Base-by-base conservation (phyloP, 1,140 invertebrate genomes). In the Eupeodes corollae region DNA sequence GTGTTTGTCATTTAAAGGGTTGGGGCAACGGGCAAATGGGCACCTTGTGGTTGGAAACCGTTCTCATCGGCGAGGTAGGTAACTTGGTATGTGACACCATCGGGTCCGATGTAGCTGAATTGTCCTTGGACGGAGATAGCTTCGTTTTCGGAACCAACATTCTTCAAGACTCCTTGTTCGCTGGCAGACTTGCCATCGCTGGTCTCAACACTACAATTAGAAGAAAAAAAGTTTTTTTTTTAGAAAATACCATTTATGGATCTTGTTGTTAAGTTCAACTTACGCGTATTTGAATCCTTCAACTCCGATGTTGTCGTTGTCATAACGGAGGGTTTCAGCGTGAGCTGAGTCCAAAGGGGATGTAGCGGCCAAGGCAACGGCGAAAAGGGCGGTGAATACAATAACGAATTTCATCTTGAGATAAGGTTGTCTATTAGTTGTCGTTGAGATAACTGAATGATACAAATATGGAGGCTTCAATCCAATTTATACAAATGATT, bases 61-160 rank as follows among this genome's bases (percentile, higher is more conserved):
- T 81, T 79, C 58, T 83, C 79, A 57, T 83, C 79, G 19, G 82
- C 81, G 18, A 73, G 61, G 63, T 79, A 84, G 15, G 66, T 77
- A n/a, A 82, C 67, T 2, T 72, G 70, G 48, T 78, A 73, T 5
- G 72, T 69, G n/a, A 71, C 70, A 18, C 80, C 81, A 54, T 83
- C 79, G 16, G 73, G 71, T 13, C 73, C 74, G 0, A 74, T 63
- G 61, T 79, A 84, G 37, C 72, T 73, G 72, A 79, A 83, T 14
- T 70, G 72, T 26, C 82, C 82, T 51, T 73, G 71, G 13, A 77
- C 78, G 0, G 61, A 62, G 1, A 77, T 58, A 11, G 68, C 67
- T 53, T 75, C 72, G 41, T 77, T 67, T 49, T 76, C 62, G 19
- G 71, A 67, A 53, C 72, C 70, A 12, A 63, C 49, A 51, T 76